These are phyloP conservation scores for Eristalis intricaria DNA, from an alignment of 2,888 invertebrate species.

Conservation along the genomic window DNA sequence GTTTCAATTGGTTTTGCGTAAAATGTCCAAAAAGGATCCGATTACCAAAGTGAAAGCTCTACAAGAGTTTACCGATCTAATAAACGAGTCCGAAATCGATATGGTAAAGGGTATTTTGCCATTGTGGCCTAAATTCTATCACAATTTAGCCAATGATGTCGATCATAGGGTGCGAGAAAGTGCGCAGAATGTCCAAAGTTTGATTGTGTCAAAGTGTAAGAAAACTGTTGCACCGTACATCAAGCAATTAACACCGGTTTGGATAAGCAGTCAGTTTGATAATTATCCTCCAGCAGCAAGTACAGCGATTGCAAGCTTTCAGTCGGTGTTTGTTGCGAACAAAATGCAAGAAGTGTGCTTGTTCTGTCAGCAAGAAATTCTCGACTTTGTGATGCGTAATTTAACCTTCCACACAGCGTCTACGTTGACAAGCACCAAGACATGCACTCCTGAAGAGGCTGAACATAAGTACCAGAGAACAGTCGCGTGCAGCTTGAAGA, in stretches of 20 bases:
- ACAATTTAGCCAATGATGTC: conserved; percentile 87
- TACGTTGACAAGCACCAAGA: conserved; percentile 83
- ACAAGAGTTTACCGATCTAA: conserved; percentile 88
- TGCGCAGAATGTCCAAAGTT: conserved; percentile 87
- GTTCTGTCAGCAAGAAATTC: conserved; percentile 91
- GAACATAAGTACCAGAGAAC: conserved; percentile 87
- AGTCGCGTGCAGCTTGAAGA: conserved; percentile 85
- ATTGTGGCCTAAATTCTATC: conserved; percentile 92
- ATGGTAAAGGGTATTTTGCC: conserved; percentile 88
- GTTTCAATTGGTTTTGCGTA: conserved; percentile 90
- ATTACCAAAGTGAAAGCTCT: conserved; percentile 93
- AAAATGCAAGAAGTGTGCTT: conserved; percentile 90
- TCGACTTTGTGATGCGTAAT: conserved; percentile 88
- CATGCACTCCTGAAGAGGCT: conserved; percentile 85
- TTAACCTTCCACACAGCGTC: conserved; percentile 84
- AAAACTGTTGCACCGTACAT: conserved; percentile 90
- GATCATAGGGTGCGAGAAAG: conserved; percentile 93
- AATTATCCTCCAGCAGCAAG: conserved; percentile 92
- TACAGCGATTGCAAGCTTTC: conserved; percentile 86
- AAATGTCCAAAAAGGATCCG: conserved; percentile 94
- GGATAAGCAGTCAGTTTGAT: conserved; percentile 93
- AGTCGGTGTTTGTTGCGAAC: conserved; percentile 88
- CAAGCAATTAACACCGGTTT: conserved; percentile 89
- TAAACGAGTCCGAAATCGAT: conserved; percentile 85
- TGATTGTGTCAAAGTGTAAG: conserved; percentile 86